Evolutionary conservation across 2,113 vertebrate species (phyloP), one percentile per base, ranked within the genome.

Genomic region (Misgurnus anguillicaudatus): DNA sequence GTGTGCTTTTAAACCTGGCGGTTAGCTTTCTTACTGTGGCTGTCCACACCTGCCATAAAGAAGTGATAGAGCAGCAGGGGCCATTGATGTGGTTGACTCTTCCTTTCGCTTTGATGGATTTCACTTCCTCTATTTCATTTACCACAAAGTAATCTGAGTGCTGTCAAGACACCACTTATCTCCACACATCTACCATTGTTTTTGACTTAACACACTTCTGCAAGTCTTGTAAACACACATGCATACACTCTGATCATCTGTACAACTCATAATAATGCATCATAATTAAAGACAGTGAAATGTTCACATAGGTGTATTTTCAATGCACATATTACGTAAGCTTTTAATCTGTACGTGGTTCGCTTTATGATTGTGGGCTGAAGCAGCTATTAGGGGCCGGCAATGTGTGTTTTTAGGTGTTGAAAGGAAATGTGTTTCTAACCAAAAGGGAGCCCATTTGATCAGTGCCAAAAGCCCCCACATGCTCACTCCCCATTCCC

Each of bases 51-150:
- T 86, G 64, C 39, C 63, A 66, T 70, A 66, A 36, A 77, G 80
- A 57, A 75, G 58, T 19, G 53, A 75, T 64, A 77, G 69, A 67
- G 62, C 67, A 84, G 48, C 55, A 53, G 21, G 55, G 42, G 19
- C 17, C 80, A 65, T 80, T 83, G 83, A 86, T 85, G 83, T 82
- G 81, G 83, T 80, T 10, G 63, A 24, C 73, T 67, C 48, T 79
- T 83, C 55, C 66, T 73, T 62, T 72, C 19, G 16, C 77, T 76
- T 79, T 80, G 82, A 84, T 82, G 60, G 84, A 74, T 72, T 77
- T 77, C 68, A 77, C 39, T 82, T 86, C 77, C 81, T 80, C 68
- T 78, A 58, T 79, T 85, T 77, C 70, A 58, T 64, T 85, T 78
- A 83, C 77, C 77, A 67, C 83, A 83, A 81, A 69, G 68, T 83